Conservation (phyloP, 1,140 invertebrate species). For the Drosophila subpulchrella region DNA sequence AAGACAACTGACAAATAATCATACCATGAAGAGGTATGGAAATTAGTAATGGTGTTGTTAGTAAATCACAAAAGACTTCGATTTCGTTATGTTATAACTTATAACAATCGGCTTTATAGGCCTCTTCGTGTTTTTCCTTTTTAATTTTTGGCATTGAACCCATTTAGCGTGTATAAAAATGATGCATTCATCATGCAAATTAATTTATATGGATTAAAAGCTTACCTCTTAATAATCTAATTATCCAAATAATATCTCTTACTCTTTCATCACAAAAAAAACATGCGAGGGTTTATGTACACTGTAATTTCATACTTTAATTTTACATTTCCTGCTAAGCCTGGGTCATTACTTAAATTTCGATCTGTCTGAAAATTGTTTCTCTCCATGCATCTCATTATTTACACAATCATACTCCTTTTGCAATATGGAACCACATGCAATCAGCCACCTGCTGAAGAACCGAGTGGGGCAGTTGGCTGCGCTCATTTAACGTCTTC, state of each 20-base stretch:
- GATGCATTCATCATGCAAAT: not conserved
- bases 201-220: not conserved
- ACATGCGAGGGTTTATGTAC: no score
- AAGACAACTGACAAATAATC: slow-evolving; percentile 7
- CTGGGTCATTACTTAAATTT: not conserved
- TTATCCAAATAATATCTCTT: no score
- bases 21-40: slow-evolving; percentile 1
- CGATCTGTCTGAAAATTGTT: not conserved
- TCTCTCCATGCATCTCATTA: slow-evolving; percentile 1
- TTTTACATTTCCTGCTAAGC: not conserved
- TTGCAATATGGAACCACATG: slow-evolving; percentile 45
- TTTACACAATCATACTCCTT: slow-evolving; percentile 40
- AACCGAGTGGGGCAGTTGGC: slow-evolving; percentile 23
- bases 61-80: not conserved
- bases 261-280: no score
- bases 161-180: not conserved
- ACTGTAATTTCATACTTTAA: not conserved
- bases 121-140: not conserved
- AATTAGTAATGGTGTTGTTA: slow-evolving; percentile 1
- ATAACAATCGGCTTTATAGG: not conserved
- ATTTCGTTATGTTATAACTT: not conserved
- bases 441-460: slow-evolving; percentile 66
- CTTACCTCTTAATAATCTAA: no score
- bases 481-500: slow-evolving; percentile 54
- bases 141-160: not conserved